These are phyloP conservation scores for Synodontis membranacea DNA, from an alignment of 2,113 vertebrate species.

Conservation along the genomic window DNA sequence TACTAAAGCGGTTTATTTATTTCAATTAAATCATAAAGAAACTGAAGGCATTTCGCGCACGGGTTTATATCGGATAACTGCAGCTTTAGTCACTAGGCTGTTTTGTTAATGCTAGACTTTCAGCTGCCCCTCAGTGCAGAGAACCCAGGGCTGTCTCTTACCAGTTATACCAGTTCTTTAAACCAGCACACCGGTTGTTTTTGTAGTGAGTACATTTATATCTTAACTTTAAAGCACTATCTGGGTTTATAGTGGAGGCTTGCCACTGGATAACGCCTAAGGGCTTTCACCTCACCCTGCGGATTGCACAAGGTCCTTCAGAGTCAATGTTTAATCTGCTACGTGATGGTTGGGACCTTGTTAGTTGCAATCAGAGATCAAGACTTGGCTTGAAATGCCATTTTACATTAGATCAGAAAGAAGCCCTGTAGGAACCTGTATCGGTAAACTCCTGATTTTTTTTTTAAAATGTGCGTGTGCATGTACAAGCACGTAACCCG, in stretches of 20 bases:
- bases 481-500: not conserved
- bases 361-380: slow-evolving; percentile 45
- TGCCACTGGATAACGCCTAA: slow-evolving; percentile 22
- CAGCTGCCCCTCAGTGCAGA: not conserved
- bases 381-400: not conserved
- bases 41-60: not conserved
- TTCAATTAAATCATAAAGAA: not conserved
- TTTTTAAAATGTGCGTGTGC: too few relatives aligned
- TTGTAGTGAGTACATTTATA: not conserved
- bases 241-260: not conserved
- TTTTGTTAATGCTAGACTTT: slow-evolving; percentile 7
- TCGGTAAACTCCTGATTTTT: not conserved
- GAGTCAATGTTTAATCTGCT: slow-evolving; percentile 68
- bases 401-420: not conserved
- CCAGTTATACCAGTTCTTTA: too few relatives aligned
- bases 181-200: not conserved
- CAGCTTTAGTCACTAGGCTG: slow-evolving; percentile 46
- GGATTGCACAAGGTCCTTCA: slow-evolving; percentile 48
- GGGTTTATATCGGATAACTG: slow-evolving; percentile 12
- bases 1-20: not conserved
- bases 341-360: slow-evolving; percentile 42
- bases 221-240: not conserved
- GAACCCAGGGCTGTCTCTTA: not conserved
- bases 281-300: slow-evolving; percentile 44
- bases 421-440: not conserved